Conservation (phyloP, 2,888 invertebrate species). For the Cantharis rustica region DNA sequence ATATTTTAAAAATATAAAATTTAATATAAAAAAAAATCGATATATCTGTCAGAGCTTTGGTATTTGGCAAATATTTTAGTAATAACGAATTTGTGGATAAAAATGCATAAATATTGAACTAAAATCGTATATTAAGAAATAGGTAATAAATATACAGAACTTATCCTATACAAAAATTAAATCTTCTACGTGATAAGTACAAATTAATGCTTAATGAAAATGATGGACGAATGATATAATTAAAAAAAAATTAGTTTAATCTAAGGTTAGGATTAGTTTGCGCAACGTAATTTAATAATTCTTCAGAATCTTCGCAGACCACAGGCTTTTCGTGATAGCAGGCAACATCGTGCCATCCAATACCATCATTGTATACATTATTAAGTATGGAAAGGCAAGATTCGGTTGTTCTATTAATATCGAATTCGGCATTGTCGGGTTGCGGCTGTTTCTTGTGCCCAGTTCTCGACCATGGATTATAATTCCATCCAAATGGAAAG, state of each 20-base stretch:
- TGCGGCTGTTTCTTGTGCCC: slow-evolving; percentile 88
- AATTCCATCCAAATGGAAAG: slow-evolving; percentile 72
- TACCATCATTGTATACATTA: slow-evolving; percentile 92
- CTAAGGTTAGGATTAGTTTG: slow-evolving; percentile 83
- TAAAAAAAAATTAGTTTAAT: slow-evolving; percentile 62
- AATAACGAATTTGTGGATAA: no score
- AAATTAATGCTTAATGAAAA: slow-evolving; percentile 17
- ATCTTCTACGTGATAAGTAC: slow-evolving; percentile 10
- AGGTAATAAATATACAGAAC: slow-evolving; percentile 19
- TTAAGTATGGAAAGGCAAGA: slow-evolving; percentile 86
- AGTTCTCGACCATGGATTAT: slow-evolving; percentile 89
- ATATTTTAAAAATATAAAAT: no score
- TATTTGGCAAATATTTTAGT: no score
- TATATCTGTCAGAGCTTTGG: no score
- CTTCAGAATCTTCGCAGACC: slow-evolving; percentile 89
- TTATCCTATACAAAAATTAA: slow-evolving; percentile 17
- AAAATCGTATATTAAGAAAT: slow-evolving; percentile 16
- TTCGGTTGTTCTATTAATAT: slow-evolving; percentile 85
- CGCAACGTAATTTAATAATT: slow-evolving; percentile 82
- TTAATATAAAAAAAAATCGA: no score
- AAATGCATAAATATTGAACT: background rate
- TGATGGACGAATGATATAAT: slow-evolving; percentile 14
- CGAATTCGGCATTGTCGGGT: slow-evolving; percentile 90
- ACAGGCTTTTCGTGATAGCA: slow-evolving; percentile 93
- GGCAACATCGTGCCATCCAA: slow-evolving; percentile 93